Evolutionary conservation across 1,140 invertebrate species (phyloP), one percentile per base, ranked within the genome.

Genomic region (Drosophila simulans): DNA sequence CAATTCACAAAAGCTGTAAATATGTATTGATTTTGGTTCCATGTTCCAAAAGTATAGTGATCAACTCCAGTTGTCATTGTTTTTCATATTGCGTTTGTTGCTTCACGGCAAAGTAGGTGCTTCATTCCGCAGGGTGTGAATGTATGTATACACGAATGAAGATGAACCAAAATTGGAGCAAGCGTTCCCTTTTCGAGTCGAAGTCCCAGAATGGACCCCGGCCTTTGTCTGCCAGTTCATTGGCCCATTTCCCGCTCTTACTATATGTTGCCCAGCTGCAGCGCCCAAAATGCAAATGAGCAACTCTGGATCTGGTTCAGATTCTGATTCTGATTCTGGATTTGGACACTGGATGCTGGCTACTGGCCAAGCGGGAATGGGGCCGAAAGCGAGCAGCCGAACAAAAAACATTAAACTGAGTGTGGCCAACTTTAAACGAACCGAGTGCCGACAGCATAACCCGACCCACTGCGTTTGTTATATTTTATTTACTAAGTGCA

Each of bases 401-500:
- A 58, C 27, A 37, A 53, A 37, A 37, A 62, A 59, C 52, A 57
- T 63, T 46, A 48, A 49, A 35, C 63, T 15, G 17, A 80, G 48
- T 43, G 39, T 52, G 54, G 54, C 57, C 42, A 78, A 82, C 53
- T 76, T 80, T 84, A 66, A 84, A 65, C 62, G 63, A 66, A 70
- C 60, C 49, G 46, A 60, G 42, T 35, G 48, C 58, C 31, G 20
- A 20, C 25, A 42, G 35, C 45, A 35, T 25, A 39, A 15, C 13
- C 20, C 37, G 20, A 53, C 55, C 82, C 77, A 52, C 51, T 69
- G 83, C 84, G 80, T 72, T 88, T 78, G 79, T 88, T 88, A 89
- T 88, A 88, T 88, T 88, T 88, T 88, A 88, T 88, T 88, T 88
- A 88, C 83, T 88, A 88, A 89, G 83, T 89, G 84, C 83, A 88